phyloP scores from a whole-genome alignment of 2,797 vertebrate species.

The Hydrophis major region DNA sequence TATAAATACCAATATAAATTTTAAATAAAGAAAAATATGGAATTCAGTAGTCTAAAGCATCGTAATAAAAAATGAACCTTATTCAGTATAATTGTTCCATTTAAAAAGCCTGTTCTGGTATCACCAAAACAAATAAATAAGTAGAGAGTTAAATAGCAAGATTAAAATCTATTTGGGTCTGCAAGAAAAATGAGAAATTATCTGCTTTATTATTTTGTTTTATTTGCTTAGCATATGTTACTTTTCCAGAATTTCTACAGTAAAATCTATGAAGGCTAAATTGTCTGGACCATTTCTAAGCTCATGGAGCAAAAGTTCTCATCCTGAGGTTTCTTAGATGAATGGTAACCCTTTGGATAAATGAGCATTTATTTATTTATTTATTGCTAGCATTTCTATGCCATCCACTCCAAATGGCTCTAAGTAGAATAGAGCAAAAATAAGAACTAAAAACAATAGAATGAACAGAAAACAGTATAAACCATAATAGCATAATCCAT shows the following conservation, averaged over 20 bases:
- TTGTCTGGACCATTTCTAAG: neutral
- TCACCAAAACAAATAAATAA: neutral
- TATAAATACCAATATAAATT: constrained; percentile 17
- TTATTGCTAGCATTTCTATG: neutral
- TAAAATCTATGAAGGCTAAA: neutral
- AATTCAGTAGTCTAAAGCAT: neutral
- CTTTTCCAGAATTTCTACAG: neutral
- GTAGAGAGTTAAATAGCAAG: neutral
- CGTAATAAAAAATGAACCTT: neutral
- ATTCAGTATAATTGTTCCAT: neutral
- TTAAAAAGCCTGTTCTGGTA: neutral
- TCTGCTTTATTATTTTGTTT: neutral
- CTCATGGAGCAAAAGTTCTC: neutral
- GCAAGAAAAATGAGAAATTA: neutral
- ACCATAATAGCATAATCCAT: constrained; percentile 1
- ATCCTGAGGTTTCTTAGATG: neutral
- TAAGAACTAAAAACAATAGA: neutral
- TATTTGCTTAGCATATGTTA: neutral
- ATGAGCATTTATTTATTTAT: neutral
- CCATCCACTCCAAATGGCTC: neutral
- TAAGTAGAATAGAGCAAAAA: neutral
- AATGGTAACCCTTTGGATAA: neutral
- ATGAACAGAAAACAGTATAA: neutral
- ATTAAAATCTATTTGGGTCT: neutral
- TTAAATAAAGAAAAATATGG: neutral